Conservation (phyloP, 1,140 invertebrate genomes). For the Drosophila auraria region DNA sequence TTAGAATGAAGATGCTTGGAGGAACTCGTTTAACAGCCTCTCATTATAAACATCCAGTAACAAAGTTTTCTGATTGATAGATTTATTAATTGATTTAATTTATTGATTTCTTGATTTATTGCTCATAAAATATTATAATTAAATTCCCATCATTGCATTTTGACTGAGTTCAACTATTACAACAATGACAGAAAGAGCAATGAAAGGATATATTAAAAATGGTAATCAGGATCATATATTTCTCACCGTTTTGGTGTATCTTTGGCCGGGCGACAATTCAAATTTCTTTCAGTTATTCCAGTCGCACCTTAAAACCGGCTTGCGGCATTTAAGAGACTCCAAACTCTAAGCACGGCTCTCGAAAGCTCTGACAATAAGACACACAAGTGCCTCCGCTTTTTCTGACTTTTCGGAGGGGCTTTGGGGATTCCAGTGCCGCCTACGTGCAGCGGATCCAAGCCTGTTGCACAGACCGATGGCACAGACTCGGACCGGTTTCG, state of each 20-base stretch:
- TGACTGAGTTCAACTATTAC: no score
- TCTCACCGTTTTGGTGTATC: slow-evolving; percentile 7
- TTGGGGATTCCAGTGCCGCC: slow-evolving; percentile 42
- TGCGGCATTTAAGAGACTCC: slow-evolving; percentile 60
- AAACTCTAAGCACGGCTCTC: slow-evolving; percentile 33
- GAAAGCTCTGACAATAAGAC: slow-evolving; percentile 44
- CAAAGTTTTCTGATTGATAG: no score
- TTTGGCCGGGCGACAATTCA: slow-evolving; percentile 29
- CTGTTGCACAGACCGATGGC: slow-evolving; percentile 31
- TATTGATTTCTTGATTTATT: no score
- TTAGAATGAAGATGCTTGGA: no score
- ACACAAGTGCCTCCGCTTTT: slow-evolving; percentile 55
- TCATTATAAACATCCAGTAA: no score
- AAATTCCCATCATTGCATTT: no score
- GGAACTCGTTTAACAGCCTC: no score
- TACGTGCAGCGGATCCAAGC: slow-evolving; percentile 34
- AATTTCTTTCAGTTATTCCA: slow-evolving; percentile 57
- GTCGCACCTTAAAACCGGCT: slow-evolving; percentile 77
- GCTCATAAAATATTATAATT: no score
- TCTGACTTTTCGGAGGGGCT: slow-evolving; percentile 7
- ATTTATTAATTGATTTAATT: no score
- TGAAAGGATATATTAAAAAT: no score
- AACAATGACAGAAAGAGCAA: no score
- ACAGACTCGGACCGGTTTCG: slow-evolving; percentile 48
- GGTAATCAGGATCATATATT: neutral